A percentile compares a stretch with the other conserved stretches of the same genome.
Conservation (phyloP, 1,140 invertebrate genomes). For the Pantala flavescens region DNA sequence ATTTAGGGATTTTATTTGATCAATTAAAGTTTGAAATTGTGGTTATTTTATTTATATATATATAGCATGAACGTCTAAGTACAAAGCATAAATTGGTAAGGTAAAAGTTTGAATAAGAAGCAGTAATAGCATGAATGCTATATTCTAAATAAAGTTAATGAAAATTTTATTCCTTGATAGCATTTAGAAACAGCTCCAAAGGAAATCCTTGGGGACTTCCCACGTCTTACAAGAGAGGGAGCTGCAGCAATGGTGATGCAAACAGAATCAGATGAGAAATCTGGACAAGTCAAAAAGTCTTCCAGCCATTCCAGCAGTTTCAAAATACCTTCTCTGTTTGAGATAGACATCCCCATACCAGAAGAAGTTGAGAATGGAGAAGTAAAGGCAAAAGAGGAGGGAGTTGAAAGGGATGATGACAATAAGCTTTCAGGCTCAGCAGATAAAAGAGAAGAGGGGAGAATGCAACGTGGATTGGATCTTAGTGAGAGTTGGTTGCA, state of each 20-base stretch:
- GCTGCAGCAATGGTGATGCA: slow-evolving; percentile 36
- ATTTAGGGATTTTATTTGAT: slow-evolving; percentile 24
- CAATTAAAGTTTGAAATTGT: not conserved
- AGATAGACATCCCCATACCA: slow-evolving; percentile 33
- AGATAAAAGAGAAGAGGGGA: slow-evolving; percentile 31
- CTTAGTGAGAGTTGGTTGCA: too few species aligned
- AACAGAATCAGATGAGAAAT: slow-evolving; percentile 17
- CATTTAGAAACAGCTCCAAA: slow-evolving; percentile 83
- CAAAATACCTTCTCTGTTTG: slow-evolving; percentile 43
- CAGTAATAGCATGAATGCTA: too few species aligned
- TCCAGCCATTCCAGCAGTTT: slow-evolving; percentile 27
- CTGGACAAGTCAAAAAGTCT: slow-evolving; percentile 22
- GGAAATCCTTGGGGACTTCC: slow-evolving; percentile 79
- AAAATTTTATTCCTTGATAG: slow-evolving; percentile 32
- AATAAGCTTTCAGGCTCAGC: slow-evolving; percentile 34
- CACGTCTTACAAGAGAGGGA: slow-evolving; percentile 62
- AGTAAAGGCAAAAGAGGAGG: slow-evolving; percentile 31
- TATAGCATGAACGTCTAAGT: too few species aligned
- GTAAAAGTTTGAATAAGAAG: too few species aligned
- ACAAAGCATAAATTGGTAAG: too few species aligned
- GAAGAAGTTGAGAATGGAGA: slow-evolving; percentile 18
- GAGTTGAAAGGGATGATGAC: slow-evolving; percentile 37
- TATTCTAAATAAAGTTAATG: not conserved
- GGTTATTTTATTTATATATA: too few species aligned
- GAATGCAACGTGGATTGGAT: slow-evolving; percentile 21